Percentiles rank a stretch among this genome's conserved stretches.
Conservation (phyloP, 2,113 vertebrate species). For the Struthio camelus region DNA sequence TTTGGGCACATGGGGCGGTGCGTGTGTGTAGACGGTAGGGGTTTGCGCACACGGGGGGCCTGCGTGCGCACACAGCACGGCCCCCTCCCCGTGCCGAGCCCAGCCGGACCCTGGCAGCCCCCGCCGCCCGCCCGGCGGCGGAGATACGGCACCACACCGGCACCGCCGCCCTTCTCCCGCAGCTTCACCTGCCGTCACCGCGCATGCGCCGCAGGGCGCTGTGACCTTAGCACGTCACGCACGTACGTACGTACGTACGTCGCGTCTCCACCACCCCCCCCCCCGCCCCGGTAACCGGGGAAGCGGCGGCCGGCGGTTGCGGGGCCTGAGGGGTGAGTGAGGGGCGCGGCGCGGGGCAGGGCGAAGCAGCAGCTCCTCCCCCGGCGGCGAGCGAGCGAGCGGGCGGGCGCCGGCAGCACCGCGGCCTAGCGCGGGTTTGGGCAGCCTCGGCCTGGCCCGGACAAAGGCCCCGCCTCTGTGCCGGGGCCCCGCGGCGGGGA, state of each 20-base stretch:
- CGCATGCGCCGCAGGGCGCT: not conserved
- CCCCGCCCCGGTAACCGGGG: conserved; percentile 67
- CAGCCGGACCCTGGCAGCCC: too few species aligned
- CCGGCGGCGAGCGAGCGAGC: not conserved
- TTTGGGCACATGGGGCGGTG: not conserved
- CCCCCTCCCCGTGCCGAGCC: not conserved
- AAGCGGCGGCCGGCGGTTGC: conserved; percentile 15
- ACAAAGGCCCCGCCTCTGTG: conserved; percentile 13
- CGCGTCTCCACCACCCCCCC: not conserved
- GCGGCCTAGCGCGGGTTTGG: not conserved
- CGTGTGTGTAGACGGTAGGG: too few species aligned
- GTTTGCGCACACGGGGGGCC: too few species aligned
- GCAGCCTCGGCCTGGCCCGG: not conserved
- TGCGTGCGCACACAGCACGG: too few species aligned
- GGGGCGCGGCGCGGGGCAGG: not conserved
- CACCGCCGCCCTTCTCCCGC: not conserved
- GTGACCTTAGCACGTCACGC: not conserved
- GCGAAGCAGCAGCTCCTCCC: not conserved
- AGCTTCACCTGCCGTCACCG: not conserved
- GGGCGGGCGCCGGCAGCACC: not conserved
- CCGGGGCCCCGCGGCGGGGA: not conserved
- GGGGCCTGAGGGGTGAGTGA: not conserved
- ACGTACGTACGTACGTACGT: not conserved
- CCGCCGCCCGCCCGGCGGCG: not conserved
- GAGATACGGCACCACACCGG: not conserved